Evolutionary conservation across 1,140 invertebrate genomes (phyloP).

Genomic region (Galleria mellonella): DNA sequence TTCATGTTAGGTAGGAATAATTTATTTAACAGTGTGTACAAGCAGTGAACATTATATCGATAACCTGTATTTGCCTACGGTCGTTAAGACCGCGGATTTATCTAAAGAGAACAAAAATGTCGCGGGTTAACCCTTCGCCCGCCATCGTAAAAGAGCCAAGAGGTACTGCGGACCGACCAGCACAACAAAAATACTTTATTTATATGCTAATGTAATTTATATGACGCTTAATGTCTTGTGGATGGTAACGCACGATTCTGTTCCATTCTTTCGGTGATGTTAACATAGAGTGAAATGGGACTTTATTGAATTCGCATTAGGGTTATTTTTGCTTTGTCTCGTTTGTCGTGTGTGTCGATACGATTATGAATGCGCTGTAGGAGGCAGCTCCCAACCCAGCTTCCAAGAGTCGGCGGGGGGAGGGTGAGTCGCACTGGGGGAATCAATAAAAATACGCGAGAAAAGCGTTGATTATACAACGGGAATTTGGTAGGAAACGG

Average conservation of each 20-base stretch:
- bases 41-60: conserved; percentile 67
- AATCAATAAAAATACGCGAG: conserved; percentile 73
- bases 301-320: conserved; percentile 38
- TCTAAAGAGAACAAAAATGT: conserved; percentile 68
- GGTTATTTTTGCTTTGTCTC: conserved; percentile 33
- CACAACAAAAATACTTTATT: conserved; percentile 72
- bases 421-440: conserved; percentile 31
- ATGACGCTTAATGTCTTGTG: conserved; percentile 72
- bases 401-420: conserved; percentile 44
- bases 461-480: conserved; percentile 71
- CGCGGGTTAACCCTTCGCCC: conserved; percentile 47
- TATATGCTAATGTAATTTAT: conserved; percentile 75
- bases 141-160: conserved; percentile 60
- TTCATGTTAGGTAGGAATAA: conserved; percentile 56
- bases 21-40: conserved; percentile 65
- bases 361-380: conserved; percentile 72
- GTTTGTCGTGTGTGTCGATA: conserved; percentile 59
- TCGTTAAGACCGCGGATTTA: conserved; percentile 66
- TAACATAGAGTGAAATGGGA: conserved; percentile 19
- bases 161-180: conserved; percentile 36
- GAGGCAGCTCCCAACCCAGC: conserved; percentile 63
- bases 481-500: conserved; percentile 42
- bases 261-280: conserved; percentile 50
- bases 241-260: conserved; percentile 69
- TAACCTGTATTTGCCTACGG: conserved; percentile 65